Conservation (phyloP, 1,140 invertebrate genomes). For the Drosophila repleta region DNA sequence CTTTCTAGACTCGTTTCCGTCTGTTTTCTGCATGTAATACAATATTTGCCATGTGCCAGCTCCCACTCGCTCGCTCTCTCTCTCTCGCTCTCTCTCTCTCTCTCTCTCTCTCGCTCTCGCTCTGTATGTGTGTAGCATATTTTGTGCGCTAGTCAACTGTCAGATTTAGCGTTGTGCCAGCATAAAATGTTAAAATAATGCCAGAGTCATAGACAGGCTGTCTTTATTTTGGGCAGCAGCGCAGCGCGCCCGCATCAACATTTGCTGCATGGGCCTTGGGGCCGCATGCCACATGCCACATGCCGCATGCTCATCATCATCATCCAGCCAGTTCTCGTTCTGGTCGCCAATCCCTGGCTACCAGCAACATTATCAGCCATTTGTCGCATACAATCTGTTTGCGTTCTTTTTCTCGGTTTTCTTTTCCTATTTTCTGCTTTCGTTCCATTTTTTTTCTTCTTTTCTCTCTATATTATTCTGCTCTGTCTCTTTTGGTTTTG, state of each 20-base stretch:
- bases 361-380: conserved; percentile 80
- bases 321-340: not conserved
- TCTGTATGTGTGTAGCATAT: conserved; percentile 60
- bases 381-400: conserved; percentile 81
- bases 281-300: conserved; percentile 20
- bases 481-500: conserved; percentile 32
- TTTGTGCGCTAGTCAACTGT: conserved; percentile 79
- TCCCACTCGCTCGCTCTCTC: not conserved
- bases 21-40: conserved; percentile 62
- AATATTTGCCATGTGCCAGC: conserved; percentile 60
- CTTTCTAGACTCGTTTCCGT: conserved; percentile 62
- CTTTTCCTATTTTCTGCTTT: not conserved
- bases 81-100: not conserved
- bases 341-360: conserved; percentile 25
- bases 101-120: not conserved
- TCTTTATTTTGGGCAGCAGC: conserved; percentile 57
- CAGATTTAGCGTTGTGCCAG: conserved; percentile 80
- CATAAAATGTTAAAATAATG: conserved; percentile 83
- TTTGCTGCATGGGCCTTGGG: conserved; percentile 13
- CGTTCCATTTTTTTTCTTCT: conserved; percentile 33
- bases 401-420: conserved; percentile 38
- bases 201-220: conserved; percentile 65
- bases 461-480: conserved; percentile 10
- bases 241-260: conserved; percentile 38
- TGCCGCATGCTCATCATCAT: conserved; percentile 27